Evolutionary conservation across 2,797 vertebrate species (phyloP).

Genomic region (Malacoctenus gilli): DNA sequence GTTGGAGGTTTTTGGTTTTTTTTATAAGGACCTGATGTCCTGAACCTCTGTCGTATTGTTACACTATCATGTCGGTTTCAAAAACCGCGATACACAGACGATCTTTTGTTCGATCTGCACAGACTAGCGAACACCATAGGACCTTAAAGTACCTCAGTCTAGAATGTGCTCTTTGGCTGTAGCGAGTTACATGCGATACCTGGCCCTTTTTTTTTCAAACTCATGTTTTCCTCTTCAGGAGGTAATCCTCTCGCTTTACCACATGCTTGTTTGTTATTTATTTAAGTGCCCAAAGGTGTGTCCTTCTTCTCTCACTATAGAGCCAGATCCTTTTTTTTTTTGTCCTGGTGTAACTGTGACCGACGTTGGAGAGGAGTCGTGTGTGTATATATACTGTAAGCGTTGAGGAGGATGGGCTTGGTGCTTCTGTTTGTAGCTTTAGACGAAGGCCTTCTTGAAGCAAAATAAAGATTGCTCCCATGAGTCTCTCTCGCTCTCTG

Average conservation of each 20-base stretch:
- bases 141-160: constrained; percentile 56
- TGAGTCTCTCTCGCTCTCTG: constrained; percentile 3
- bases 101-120: too few relatives aligned
- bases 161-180: constrained; percentile 46
- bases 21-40: too few relatives aligned
- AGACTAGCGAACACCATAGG: constrained; percentile 30
- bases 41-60: too few relatives aligned
- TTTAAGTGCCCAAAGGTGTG: constrained; percentile 75
- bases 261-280: constrained; percentile 61
- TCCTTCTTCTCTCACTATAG: constrained; percentile 16
- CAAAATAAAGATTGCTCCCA: constrained; percentile 73
- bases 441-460: constrained; percentile 37
- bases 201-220: constrained; percentile 8
- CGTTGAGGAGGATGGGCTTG: constrained; percentile 32
- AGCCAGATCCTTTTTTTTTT: constrained; percentile 15
- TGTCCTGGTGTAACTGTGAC: constrained; percentile 28
- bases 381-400: constrained; percentile 45
- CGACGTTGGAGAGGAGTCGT: constrained; percentile 26
- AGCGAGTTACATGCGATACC: constrained; percentile 7
- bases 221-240: constrained; percentile 6
- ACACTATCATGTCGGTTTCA: too few relatives aligned
- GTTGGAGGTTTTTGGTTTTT: too few relatives aligned
- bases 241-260: constrained; percentile 24
- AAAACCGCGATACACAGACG: too few relatives aligned
- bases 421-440: constrained; percentile 47